A percentile compares a stretch with the other conserved stretches of the same genome.
These are phyloP conservation scores for Dryomyza anilis DNA, from an alignment of 2,888 invertebrate genomes.

Conservation along the genomic window DNA sequence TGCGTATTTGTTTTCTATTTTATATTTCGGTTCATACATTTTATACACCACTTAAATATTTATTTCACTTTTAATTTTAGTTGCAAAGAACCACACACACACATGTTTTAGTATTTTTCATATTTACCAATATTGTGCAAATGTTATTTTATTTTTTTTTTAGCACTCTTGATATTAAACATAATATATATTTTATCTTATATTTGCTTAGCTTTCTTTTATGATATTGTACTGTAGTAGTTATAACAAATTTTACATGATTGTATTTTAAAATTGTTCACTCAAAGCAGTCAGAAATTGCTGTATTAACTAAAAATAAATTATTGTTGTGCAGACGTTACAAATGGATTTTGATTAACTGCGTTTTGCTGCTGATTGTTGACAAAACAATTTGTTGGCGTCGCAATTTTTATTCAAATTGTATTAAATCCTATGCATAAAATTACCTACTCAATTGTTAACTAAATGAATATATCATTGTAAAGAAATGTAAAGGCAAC, in stretches of 20 bases:
- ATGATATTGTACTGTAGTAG: neutral
- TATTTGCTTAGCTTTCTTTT: neutral
- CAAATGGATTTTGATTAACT: constrained; percentile 11
- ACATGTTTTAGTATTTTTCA: constrained; percentile 9
- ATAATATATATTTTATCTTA: neutral
- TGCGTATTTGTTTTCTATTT: too few species aligned
- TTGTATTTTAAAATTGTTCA: constrained; percentile 4
- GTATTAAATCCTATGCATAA: constrained; percentile 17
- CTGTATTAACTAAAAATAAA: constrained; percentile 9
- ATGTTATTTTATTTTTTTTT: neutral
- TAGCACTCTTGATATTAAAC: constrained; percentile 8
- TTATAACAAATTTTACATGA: constrained; percentile 4
- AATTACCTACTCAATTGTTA: constrained; percentile 8
- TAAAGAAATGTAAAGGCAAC: neutral
- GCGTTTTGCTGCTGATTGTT: too few species aligned
- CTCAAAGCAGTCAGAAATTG: constrained; percentile 6
- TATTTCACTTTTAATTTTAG: constrained; percentile 6
- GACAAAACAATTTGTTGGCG: too few species aligned
- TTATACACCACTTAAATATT: neutral
- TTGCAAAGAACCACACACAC: neutral
- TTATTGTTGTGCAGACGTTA: constrained; percentile 23
- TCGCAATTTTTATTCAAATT: too few species aligned
- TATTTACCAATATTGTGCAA: neutral
- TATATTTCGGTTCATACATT: too few species aligned
- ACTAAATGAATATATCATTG: neutral